phyloP scores from a whole-genome alignment of 1,140 invertebrate species.

The Orchesella cincta region DNA sequence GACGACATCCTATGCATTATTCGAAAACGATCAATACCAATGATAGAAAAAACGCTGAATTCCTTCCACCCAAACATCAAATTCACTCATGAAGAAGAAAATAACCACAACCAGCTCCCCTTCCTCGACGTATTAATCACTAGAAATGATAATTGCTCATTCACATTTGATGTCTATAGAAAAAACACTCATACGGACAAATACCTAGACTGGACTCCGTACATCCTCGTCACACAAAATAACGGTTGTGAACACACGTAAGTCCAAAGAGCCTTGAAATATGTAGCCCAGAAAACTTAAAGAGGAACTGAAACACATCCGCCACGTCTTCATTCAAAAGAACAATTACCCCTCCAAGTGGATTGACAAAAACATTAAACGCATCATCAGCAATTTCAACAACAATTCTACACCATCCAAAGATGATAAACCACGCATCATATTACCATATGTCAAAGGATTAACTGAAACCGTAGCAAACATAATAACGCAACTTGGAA shows the following conservation, averaged over 20 bases:
- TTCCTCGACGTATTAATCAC: neutral
- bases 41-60: constrained; percentile 19
- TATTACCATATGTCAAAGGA: neutral
- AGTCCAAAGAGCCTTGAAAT: neutral
- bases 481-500: neutral
- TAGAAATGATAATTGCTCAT: neutral
- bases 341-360: neutral
- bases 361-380: neutral
- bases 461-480: neutral
- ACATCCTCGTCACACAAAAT: neutral
- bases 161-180: neutral
- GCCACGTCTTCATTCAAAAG: neutral
- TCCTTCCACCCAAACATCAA: constrained; percentile 39
- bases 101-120: constrained; percentile 2
- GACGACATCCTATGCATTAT: constrained; percentile 45
- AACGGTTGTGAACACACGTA: neutral
- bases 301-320: neutral
- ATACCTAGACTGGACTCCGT: neutral
- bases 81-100: constrained; percentile 49
- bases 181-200: neutral
- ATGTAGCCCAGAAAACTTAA: neutral
- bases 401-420: neutral
- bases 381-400: neutral
- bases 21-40: neutral
- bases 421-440: neutral